These are phyloP conservation scores for Amphipyra berbera DNA, from an alignment of 2,888 invertebrate species.

Conservation along the genomic window DNA sequence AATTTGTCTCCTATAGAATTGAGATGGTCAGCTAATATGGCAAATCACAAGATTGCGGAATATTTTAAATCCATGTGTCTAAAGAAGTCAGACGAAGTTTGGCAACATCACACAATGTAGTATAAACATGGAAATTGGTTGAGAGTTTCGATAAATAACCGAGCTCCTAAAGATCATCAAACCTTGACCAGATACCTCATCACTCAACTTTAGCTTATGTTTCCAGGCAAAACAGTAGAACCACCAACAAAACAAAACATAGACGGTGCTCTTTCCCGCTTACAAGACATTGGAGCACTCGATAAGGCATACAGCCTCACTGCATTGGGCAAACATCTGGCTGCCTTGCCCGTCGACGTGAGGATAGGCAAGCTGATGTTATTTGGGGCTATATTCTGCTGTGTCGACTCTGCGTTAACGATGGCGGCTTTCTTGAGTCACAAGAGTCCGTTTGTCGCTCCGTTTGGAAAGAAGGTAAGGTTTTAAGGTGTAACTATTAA, in stretches of 20 bases:
- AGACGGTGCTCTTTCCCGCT: constrained; percentile 91
- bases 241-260: constrained; percentile 93
- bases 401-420: constrained; percentile 97
- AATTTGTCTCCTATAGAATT: too few relatives aligned
- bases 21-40: too few relatives aligned
- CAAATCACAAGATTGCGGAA: too few relatives aligned
- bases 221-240: constrained; percentile 92
- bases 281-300: constrained; percentile 95
- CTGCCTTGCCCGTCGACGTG: constrained; percentile 97
- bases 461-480: constrained; percentile 92
- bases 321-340: constrained; percentile 95
- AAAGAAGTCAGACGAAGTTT: too few relatives aligned
- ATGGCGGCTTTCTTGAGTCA: constrained; percentile 96
- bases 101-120: too few relatives aligned
- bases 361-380: constrained; percentile 97
- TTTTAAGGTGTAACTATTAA: too few relatives aligned
- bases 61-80: background rate
- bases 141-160: too few relatives aligned
- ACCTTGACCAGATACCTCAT: too few relatives aligned
- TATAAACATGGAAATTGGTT: too few relatives aligned
- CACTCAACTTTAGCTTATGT: background rate
- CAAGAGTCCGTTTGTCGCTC: constrained; percentile 94
- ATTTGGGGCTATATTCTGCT: constrained; percentile 97
- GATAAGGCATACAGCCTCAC: constrained; percentile 94
- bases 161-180: too few relatives aligned